These are phyloP conservation scores for Scarus forsteni DNA, from an alignment of 2,797 vertebrate species.

Conservation along the genomic window DNA sequence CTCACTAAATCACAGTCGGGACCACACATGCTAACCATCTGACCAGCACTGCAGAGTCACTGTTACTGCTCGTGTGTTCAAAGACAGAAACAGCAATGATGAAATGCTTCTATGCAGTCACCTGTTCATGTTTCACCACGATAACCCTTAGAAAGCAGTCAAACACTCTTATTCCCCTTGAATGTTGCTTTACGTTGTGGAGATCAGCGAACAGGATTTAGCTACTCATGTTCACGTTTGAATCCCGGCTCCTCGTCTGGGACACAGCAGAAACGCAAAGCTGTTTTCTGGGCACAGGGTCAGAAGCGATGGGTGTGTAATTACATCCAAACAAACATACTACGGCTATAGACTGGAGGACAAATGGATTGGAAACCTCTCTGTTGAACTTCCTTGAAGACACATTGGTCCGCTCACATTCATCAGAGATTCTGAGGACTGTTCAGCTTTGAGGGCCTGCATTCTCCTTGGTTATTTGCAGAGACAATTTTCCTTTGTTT, in stretches of 20 bases:
- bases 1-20: slow-evolving; percentile 16
- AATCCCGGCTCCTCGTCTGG: slow-evolving; percentile 50
- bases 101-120: not conserved
- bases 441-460: slow-evolving; percentile 43
- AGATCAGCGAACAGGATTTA: slow-evolving; percentile 67
- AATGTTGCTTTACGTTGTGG: slow-evolving; percentile 17
- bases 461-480: slow-evolving; percentile 59
- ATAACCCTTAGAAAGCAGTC: not conserved
- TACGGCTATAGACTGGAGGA: slow-evolving; percentile 46
- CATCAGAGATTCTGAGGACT: slow-evolving; percentile 45
- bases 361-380: slow-evolving; percentile 60
- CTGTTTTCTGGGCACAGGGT: slow-evolving; percentile 63
- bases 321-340: slow-evolving; percentile 68
- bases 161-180: slow-evolving; percentile 16
- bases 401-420: slow-evolving; percentile 44
- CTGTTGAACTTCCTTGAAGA: slow-evolving; percentile 52
- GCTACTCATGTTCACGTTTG: slow-evolving; percentile 58
- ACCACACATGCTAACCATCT: slow-evolving; percentile 24
- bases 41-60: slow-evolving; percentile 15
- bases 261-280: slow-evolving; percentile 54
- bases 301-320: slow-evolving; percentile 69
- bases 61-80: slow-evolving; percentile 21
- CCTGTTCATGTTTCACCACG: slow-evolving; percentile 8
- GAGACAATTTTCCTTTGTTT: slow-evolving; percentile 78
- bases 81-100: slow-evolving; percentile 8